phyloP scores from a whole-genome alignment of 2,888 invertebrate species.

The Phyllotreta striolata region DNA sequence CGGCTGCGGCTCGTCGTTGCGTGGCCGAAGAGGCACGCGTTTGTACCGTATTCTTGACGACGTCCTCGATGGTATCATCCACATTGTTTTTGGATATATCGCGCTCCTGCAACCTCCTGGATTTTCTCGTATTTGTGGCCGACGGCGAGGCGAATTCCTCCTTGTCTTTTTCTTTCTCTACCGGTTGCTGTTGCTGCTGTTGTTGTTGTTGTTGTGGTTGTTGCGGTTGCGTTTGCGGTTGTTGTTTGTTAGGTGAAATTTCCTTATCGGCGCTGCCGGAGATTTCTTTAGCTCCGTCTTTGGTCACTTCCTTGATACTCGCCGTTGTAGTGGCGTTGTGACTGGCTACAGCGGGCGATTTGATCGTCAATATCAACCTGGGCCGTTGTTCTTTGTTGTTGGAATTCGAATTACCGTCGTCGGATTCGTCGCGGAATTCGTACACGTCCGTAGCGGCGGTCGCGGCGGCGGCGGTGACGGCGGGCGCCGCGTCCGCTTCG shows the following conservation, averaged over 20 bases:
- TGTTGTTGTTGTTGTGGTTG: slow-evolving; percentile 62
- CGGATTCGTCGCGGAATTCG: slow-evolving; percentile 90
- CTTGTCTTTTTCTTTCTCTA: slow-evolving; percentile 63
- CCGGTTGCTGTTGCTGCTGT: slow-evolving; percentile 62
- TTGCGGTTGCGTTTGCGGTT: slow-evolving; percentile 37
- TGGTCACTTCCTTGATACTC: slow-evolving; percentile 62
- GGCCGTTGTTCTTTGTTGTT: slow-evolving; percentile 68
- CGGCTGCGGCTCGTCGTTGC: slow-evolving; percentile 65
- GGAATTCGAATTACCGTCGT: slow-evolving; percentile 66
- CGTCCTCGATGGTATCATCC: slow-evolving; percentile 91
- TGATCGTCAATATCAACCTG: slow-evolving; percentile 82
- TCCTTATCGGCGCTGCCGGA: too few relatives aligned
- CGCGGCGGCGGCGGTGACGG: slow-evolving; percentile 47
- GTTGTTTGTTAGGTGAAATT: slow-evolving; percentile 35
- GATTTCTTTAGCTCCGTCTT: slow-evolving; percentile 51
- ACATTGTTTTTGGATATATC: slow-evolving; percentile 79
- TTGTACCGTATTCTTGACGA: slow-evolving; percentile 73
- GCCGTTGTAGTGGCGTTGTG: slow-evolving; percentile 55
- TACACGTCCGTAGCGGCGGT: slow-evolving; percentile 71
- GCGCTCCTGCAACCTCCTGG: slow-evolving; percentile 79
- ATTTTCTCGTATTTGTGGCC: slow-evolving; percentile 76
- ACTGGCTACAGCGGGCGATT: slow-evolving; percentile 68
- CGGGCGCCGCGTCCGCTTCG: slow-evolving; percentile 67
- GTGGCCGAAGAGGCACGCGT: slow-evolving; percentile 60
- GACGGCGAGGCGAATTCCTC: slow-evolving; percentile 71